Evolutionary conservation across 2,888 invertebrate species (phyloP).

Genomic region (Drosophila kanekoi): DNA sequence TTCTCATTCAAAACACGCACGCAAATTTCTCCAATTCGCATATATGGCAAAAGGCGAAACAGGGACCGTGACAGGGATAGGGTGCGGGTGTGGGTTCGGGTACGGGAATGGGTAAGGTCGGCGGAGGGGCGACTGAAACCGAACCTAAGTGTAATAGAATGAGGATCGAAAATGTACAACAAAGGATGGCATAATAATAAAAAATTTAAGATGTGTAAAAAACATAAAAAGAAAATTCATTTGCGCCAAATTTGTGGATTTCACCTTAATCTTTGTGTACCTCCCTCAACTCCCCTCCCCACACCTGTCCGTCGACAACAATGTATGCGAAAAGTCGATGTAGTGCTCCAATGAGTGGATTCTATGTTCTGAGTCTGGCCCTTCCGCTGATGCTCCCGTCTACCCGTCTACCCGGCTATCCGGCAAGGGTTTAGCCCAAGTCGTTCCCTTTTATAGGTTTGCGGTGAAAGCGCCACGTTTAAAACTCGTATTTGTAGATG

Average conservation of each 20-base stretch:
- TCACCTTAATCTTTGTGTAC: conserved; percentile 72
- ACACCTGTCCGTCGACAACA: conserved; percentile 56
- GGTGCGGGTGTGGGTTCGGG: neutral
- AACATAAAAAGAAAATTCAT: conserved; percentile 81
- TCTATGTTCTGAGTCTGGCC: conserved; percentile 4
- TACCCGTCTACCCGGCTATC: neutral
- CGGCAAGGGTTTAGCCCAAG: conserved; percentile 52
- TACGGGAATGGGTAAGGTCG: neutral
- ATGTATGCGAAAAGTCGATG: conserved; percentile 76
- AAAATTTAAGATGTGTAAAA: conserved; percentile 80
- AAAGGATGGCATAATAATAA: conserved; percentile 80
- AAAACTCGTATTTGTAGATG: conserved; percentile 57
- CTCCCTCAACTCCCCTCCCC: neutral
- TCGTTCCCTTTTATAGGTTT: conserved; percentile 72
- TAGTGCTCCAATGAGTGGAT: conserved; percentile 65
- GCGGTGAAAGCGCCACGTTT: conserved; percentile 68
- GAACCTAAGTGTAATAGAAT: conserved; percentile 76
- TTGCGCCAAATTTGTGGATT: conserved; percentile 82
- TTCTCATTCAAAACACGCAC: conserved; percentile 82
- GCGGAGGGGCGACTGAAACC: conserved; percentile 51
- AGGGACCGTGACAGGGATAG: conserved; percentile 18
- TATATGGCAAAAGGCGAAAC: conserved; percentile 57
- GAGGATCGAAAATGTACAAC: conserved; percentile 80
- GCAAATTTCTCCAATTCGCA: conserved; percentile 81
- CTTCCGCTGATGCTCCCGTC: conserved; percentile 8